Evolutionary conservation across 53 echinoderm and acorn worm genomes (phyloP).

Genomic region (Astropecten irregularis): DNA sequence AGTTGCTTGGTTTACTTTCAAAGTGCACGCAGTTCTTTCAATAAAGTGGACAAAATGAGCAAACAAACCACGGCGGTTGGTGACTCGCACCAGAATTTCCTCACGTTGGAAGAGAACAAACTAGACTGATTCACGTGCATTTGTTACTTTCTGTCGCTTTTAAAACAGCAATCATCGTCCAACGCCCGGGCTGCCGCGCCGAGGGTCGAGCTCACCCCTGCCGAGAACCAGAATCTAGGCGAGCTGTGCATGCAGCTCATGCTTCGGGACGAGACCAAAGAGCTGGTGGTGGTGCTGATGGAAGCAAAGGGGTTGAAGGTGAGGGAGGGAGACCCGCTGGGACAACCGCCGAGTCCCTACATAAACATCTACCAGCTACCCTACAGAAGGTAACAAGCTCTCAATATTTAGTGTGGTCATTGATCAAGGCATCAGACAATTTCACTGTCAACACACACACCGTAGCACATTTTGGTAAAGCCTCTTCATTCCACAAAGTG

Average conservation of each 20-base stretch:
- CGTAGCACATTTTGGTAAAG: too few relatives aligned
- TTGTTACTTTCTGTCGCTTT: neutral
- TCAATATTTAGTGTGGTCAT: too few relatives aligned
- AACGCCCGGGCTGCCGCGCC: conserved; percentile 8
- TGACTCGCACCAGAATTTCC: too few relatives aligned
- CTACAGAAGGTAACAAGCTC: conserved; percentile 40
- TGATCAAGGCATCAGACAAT: too few relatives aligned
- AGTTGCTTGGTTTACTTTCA: too few relatives aligned
- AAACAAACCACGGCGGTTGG: too few relatives aligned
- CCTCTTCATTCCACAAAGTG: too few relatives aligned
- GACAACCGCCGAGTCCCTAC: conserved; percentile 55
- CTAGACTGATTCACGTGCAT: too few relatives aligned
- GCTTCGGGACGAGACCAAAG: conserved; percentile 35
- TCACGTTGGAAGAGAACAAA: too few relatives aligned
- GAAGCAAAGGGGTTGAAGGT: conserved; percentile 57
- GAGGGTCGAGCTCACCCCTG: conserved; percentile 42
- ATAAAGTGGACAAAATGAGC: too few relatives aligned
- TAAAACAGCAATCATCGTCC: conserved; percentile 2
- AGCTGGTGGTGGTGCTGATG: conserved; percentile 46
- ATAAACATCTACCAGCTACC: conserved; percentile 64
- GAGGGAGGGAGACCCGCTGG: conserved; percentile 49
- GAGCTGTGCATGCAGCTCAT: conserved; percentile 51
- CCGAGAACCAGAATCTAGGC: conserved; percentile 49
- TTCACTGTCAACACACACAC: too few relatives aligned
- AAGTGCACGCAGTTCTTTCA: too few relatives aligned